These are phyloP conservation scores for Octomys mimax DNA, from an alignment of 2,797 vertebrate species.

Conservation along the genomic window DNA sequence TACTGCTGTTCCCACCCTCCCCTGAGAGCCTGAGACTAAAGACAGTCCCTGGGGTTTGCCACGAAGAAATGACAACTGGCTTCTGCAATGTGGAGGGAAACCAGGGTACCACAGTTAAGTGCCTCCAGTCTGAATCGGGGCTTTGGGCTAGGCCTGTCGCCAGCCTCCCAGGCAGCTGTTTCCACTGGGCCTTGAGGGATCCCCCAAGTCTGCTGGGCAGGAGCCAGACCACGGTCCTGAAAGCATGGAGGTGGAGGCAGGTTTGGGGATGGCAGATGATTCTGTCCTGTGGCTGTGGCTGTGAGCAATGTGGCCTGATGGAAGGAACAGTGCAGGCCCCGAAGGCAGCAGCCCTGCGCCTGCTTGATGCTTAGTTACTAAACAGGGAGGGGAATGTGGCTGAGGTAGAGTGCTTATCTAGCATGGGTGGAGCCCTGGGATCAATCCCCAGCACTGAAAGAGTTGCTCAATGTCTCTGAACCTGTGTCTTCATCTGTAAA, in stretches of 20 bases:
- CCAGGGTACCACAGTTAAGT: constrained; percentile 13
- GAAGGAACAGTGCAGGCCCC: neutral
- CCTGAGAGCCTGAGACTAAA: constrained; percentile 54
- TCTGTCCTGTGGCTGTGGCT: neutral
- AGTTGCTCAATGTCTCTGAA: neutral
- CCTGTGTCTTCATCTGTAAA: neutral
- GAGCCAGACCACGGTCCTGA: neutral
- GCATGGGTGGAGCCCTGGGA: neutral
- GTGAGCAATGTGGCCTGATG: neutral
- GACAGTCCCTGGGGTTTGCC: constrained; percentile 69
- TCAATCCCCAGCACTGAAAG: neutral
- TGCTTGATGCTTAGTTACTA: neutral
- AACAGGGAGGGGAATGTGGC: too few species aligned
- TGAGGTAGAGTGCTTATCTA: neutral
- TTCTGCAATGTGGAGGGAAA: constrained; percentile 46
- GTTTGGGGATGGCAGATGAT: neutral
- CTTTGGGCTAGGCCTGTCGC: constrained; percentile 1
- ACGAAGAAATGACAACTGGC: constrained; percentile 59
- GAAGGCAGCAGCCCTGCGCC: neutral
- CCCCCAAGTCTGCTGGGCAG: constrained; percentile 4
- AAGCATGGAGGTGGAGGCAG: neutral
- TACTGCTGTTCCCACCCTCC: constrained; percentile 14
- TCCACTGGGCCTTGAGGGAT: constrained; percentile 63
- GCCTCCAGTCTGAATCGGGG: neutral
- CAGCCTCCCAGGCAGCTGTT: constrained; percentile 10